Evolutionary conservation across 2,113 vertebrate genomes (phyloP).

Genomic region (Pipa parva): DNA sequence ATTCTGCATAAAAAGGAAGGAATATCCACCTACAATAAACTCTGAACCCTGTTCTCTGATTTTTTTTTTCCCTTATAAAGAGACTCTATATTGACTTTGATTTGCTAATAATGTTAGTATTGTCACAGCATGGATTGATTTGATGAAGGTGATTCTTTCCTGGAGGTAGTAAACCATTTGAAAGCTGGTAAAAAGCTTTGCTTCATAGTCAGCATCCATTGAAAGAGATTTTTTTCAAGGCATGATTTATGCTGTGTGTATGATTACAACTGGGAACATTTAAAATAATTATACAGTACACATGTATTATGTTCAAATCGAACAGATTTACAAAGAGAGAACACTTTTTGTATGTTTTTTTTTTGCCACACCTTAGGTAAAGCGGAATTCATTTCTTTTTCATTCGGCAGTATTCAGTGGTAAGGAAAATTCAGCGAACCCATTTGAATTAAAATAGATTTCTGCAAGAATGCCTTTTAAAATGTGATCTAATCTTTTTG

Average conservation of each 20-base stretch:
- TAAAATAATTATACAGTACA: neutral
- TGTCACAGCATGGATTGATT: conserved; percentile 6
- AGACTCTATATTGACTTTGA: neutral
- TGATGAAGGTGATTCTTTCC: conserved; percentile 6
- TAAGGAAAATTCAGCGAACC: no score
- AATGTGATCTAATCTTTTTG: no score
- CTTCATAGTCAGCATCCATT: neutral
- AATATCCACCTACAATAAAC: no score
- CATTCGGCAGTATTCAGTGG: no score
- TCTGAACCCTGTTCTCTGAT: no score
- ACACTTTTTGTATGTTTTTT: neutral
- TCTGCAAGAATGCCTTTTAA: no score
- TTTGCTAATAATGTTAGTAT: conserved; percentile 13
- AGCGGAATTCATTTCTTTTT: neutral
- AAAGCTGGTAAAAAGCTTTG: neutral
- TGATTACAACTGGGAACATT: conserved; percentile 2
- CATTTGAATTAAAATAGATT: no score
- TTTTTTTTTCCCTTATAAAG: no score
- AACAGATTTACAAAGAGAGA: neutral
- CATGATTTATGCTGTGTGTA: neutral
- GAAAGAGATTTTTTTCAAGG: neutral
- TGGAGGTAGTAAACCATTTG: neutral
- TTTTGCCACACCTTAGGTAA: neutral
- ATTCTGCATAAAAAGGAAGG: no score
- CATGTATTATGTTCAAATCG: neutral